Base-by-base conservation (phyloP, 2,113 vertebrate species). In the Macheiramphus alcinus region DNA sequence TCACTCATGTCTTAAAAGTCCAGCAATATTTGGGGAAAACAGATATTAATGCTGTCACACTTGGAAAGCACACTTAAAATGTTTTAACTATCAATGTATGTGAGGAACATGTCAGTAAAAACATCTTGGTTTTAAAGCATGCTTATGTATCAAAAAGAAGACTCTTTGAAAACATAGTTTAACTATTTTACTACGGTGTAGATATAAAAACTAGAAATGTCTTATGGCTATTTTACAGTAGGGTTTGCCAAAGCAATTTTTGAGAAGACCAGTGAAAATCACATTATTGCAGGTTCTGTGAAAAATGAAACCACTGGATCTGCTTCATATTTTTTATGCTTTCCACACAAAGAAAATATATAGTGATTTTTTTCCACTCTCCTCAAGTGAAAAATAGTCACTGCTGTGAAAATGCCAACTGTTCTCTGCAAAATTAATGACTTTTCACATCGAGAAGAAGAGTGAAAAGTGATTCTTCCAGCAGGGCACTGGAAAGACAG, bases 361-460 rank as follows among this genome's bases (percentile, higher is more conserved):
- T 72, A 66, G 62, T 66, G 79, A 81, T 79, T 83, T 92, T 94
- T 89, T 91, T 79, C 32, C 25, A 70, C 48, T 91, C 50, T 89
- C 29, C 18, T 95, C 73, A 87, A 91, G 73, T 86, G 83, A 96
- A 95, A 95, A 95, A 96, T 89, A 89, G 73, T 96, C 76, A 84
- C 76, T 95, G 76, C 88, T 94, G 80, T 95, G 94, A 94, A 96
- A 97, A 94, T 85, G 76, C 66, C 86, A 92, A 75, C 91, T 65
- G 66, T 68, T 80, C 76, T 89, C 84, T 87, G 66, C 42, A 89
- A 89, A 94, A 96, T 58, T 93, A 94, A 94, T 95, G 83, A 91
- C 85, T 95, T 94, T 94, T 94, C 86, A 93, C 45, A 42, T 36
- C 32, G 38, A 89, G 83, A 81, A 76, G 71, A 94, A 53, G 81